Evolutionary conservation across 2,113 vertebrate genomes (phyloP), one percentile per base, ranked within the genome.

Genomic region (Synchiropus splendidus): DNA sequence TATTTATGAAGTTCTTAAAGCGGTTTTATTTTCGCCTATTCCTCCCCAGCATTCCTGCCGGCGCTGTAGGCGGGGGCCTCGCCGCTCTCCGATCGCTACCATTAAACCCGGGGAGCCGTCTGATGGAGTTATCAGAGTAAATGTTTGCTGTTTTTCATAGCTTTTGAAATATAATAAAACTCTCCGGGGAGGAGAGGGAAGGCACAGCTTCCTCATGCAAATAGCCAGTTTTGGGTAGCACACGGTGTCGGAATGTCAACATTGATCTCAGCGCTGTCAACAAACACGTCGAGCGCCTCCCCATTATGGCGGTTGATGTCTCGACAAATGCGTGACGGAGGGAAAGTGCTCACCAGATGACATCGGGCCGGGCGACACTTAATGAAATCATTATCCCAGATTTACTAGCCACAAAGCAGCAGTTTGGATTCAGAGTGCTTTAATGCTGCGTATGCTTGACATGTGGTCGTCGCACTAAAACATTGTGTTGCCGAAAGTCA

Each of bases 81-180:
- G 39, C 61, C 59, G 51, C 59, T 59, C 62, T 67, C 67, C 68
- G 63, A 81, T 76, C 73, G 74, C 74, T 66, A 37, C 74, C 70
- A 79, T 79, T 78, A 77, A 75, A 75, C 67, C 74, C 50, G 34
- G 67, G 73, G 67, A 74, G 65, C 72, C 77, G 64, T 78, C 69
- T 75, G 80, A 81, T 79, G 70, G 72, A 79, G 73, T 74, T 75
- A 77, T 81, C 74, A 81, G 79, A 79, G 74, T 70, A 77, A 78
- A 83, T 42, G 70, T 77, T 77, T 77, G 74, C 64, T 61, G 69
- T 64, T 69, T 78, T 74, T 72, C 67, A 78, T 75, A 54, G 69
- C 54, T 27, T 83, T 75, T 78, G 70, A 80, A 78, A 81, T 78
- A 70, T 80, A 74, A 75, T 75, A 74, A 77, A 76, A 69, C 70